Conservation (phyloP, 2,888 invertebrate genomes). For the Pegoplata infirma region DNA sequence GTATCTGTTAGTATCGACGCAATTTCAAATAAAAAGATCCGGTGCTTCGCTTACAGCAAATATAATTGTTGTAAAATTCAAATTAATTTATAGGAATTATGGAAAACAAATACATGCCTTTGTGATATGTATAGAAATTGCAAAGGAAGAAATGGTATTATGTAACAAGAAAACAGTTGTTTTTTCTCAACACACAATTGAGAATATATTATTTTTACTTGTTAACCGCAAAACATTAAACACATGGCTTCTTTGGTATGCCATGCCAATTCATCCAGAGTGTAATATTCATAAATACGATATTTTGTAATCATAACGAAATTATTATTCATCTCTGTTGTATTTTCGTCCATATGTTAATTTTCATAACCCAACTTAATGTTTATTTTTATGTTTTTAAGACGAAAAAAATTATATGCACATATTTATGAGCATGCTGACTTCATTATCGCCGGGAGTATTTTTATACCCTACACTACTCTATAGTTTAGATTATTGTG, state of each 20-base stretch:
- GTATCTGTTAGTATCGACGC: too few relatives aligned
- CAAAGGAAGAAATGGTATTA: too few relatives aligned
- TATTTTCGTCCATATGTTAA: background rate
- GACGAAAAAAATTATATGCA: background rate
- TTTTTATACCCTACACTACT: too few relatives aligned
- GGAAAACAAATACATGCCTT: too few relatives aligned
- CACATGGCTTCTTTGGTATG: background rate
- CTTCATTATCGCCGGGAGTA: background rate
- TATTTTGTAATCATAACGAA: background rate
- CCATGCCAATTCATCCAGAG: background rate
- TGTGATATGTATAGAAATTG: too few relatives aligned
- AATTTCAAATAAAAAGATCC: too few relatives aligned
- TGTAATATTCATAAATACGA: background rate
- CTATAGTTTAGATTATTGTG: too few relatives aligned
- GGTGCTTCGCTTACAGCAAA: too few relatives aligned
- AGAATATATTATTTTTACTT: constrained; percentile 3
- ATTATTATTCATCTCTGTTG: constrained; percentile 4
- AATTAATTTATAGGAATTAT: too few relatives aligned
- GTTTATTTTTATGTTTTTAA: background rate
- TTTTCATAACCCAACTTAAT: background rate
- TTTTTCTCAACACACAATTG: background rate
- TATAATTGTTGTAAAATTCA: too few relatives aligned
- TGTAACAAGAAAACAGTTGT: too few relatives aligned
- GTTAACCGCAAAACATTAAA: background rate
- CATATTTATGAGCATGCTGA: background rate